Percentiles rank a stretch among this genome's conserved stretches.
Evolutionary conservation across 2,113 vertebrate species (phyloP).

Genomic region (Scomber colias): DNA sequence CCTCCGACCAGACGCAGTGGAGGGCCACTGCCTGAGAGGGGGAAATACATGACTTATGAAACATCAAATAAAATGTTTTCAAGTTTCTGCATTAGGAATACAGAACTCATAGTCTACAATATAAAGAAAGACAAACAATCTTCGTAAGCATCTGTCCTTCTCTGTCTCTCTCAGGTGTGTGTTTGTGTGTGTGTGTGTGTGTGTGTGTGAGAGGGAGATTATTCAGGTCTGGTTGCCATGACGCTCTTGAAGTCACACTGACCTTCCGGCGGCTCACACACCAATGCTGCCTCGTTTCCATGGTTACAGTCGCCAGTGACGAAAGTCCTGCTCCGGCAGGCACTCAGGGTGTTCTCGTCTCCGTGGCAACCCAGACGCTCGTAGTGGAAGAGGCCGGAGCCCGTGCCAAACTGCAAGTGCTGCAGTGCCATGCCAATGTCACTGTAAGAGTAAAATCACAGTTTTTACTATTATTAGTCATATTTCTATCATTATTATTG

Average conservation of each 20-base stretch:
- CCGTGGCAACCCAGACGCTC: conserved; percentile 90
- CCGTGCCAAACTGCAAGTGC: conserved; percentile 78
- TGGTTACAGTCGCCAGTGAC: conserved; percentile 87
- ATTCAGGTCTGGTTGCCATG: conserved; percentile 24
- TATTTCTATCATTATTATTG: too few species aligned
- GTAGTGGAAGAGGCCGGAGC: conserved; percentile 87
- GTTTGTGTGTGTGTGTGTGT: too few species aligned
- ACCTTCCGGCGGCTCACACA: conserved; percentile 91
- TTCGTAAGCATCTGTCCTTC: too few species aligned
- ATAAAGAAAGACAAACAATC: not conserved
- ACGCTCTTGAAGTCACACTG: conserved; percentile 68
- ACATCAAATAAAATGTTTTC: too few species aligned
- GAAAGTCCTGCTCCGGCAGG: conserved; percentile 86
- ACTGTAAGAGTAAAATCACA: conserved; percentile 63
- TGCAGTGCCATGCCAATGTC: conserved; percentile 88
- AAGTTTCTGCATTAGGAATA: too few species aligned
- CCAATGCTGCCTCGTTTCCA: conserved; percentile 84
- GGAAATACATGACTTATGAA: not conserved
- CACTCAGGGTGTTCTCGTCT: conserved; percentile 87
- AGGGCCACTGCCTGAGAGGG: conserved; percentile 84
- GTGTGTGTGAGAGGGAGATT: too few species aligned
- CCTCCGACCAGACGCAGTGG: conserved; percentile 90
- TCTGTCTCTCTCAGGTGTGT: conserved; percentile 11
- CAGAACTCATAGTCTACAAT: not conserved
- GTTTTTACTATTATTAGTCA: not conserved